phyloP scores from a whole-genome alignment of 1,140 invertebrate species.

The Alviniconcha marisindica region DNA sequence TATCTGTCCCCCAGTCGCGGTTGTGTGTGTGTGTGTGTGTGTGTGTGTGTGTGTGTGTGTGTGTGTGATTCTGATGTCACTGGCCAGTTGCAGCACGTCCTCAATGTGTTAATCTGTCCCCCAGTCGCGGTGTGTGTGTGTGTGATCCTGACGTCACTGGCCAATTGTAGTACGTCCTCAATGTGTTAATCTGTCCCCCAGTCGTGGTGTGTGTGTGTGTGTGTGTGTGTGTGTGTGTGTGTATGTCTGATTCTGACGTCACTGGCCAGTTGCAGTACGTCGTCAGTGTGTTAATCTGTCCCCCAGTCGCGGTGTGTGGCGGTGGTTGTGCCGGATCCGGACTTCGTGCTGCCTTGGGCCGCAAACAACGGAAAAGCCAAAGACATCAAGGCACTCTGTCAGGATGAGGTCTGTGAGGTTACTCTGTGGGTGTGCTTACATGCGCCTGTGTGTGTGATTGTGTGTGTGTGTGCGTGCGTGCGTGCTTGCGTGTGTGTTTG shows the following conservation, averaged over 20 bases:
- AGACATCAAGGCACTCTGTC: constrained; percentile 17
- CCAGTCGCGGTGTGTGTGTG: background rate
- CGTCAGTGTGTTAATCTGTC: too few species aligned
- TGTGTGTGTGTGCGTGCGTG: constrained; percentile 12
- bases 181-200: too few species aligned
- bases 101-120: too few species aligned
- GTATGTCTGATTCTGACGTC: too few species aligned
- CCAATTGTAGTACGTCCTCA: background rate
- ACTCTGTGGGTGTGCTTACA: background rate
- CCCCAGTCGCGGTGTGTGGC: constrained; percentile 7
- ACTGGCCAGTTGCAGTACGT: background rate
- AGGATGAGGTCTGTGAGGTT: constrained; percentile 13
- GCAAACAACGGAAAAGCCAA: background rate
- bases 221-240: too few species aligned
- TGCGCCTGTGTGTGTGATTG: background rate
- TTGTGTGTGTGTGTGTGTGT: too few species aligned
- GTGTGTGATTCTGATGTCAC: background rate
- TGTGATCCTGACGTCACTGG: too few species aligned
- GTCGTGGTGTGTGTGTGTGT: background rate
- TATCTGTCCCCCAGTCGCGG: background rate
- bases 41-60: too few species aligned
- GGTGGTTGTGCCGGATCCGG: constrained; percentile 4
- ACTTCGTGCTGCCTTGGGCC: constrained; percentile 14
- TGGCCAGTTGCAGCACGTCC: too few species aligned
- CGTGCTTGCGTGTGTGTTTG: background rate